phyloP scores from a whole-genome alignment of 1,140 invertebrate species.

The Drosophila leontia region DNA sequence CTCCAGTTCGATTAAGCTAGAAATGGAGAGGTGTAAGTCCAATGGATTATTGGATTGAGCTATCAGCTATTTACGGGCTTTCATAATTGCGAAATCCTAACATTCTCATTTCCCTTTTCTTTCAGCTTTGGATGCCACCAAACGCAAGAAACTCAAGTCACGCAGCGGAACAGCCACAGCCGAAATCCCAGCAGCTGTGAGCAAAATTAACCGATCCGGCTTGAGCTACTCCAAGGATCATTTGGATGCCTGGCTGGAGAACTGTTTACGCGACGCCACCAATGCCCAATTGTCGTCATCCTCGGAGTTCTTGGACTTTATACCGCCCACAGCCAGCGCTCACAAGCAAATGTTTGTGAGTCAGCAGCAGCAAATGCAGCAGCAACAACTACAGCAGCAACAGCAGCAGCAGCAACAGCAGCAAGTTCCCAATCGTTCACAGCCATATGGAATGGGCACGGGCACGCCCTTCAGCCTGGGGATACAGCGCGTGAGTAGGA shows the following conservation, averaged over 20 bases:
- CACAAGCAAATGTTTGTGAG: conserved; percentile 45
- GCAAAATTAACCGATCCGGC: conserved; percentile 33
- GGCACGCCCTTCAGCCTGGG: conserved; percentile 76
- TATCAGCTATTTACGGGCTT: background rate
- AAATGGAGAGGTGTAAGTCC: conserved; percentile 2
- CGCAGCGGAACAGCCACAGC: conserved; percentile 54
- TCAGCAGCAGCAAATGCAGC: conserved; percentile 59
- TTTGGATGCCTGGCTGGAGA: conserved; percentile 82
- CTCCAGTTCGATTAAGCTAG: conserved; percentile 31
- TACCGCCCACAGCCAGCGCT: conserved; percentile 50
- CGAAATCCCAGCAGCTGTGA: conserved; percentile 15
- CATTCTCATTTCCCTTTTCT: conserved; percentile 5
- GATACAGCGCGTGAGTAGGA: conserved; percentile 75
- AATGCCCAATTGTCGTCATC: conserved; percentile 79
- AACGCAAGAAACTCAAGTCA: conserved; percentile 80
- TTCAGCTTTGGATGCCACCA: conserved; percentile 59
- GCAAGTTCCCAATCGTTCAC: conserved; percentile 62
- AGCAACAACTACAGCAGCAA: conserved; percentile 47
- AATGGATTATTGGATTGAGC: background rate
- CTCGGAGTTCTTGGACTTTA: conserved; percentile 82
- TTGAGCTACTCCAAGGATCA: conserved; percentile 78
- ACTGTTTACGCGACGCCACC: conserved; percentile 78
- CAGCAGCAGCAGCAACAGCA: conserved; percentile 39
- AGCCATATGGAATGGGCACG: conserved; percentile 57
- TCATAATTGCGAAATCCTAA: background rate